A percentile compares a stretch with the other conserved stretches of the same genome.
Evolutionary conservation across 1,140 invertebrate species (phyloP).

Genomic region (Cephus cinctus): DNA sequence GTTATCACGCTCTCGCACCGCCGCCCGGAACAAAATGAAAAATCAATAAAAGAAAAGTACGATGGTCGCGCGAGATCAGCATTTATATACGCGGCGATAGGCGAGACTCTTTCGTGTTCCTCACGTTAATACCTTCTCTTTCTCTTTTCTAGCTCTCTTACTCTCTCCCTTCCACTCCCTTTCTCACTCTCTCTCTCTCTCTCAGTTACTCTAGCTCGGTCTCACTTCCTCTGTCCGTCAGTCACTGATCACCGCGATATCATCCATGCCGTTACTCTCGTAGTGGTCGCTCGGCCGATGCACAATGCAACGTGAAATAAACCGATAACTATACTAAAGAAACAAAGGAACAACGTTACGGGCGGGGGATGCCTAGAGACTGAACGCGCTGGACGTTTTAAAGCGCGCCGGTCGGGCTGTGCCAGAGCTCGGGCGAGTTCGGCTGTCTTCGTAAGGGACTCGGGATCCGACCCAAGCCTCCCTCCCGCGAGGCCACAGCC

Average conservation of each 20-base stretch:
- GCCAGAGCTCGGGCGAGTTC: background rate
- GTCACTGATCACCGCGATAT: background rate
- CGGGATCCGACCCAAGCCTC: no score
- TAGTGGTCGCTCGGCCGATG: no score
- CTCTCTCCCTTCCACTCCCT: no score
- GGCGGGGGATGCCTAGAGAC: conserved; percentile 51
- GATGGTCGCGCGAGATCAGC: conserved; percentile 29
- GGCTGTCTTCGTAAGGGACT: conserved; percentile 5
- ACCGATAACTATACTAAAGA: conserved; percentile 45
- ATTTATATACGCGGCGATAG: conserved; percentile 34
- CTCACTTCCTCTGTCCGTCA: no score
- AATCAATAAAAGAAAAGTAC: conserved; percentile 41
- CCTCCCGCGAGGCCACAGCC: no score
- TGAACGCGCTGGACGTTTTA: conserved; percentile 22
- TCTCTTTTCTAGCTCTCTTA: background rate
- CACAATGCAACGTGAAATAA: background rate
- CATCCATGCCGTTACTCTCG: conserved; percentile 10
- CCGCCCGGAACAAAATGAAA: conserved; percentile 41
- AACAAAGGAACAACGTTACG: conserved; percentile 50
- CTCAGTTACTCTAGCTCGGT: no score
- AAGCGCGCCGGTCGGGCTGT: conserved; percentile 16
- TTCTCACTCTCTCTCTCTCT: no score
- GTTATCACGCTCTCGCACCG: conserved; percentile 34
- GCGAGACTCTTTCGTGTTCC: no score
- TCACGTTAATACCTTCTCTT: no score